Base-by-base conservation (phyloP, 2,113 vertebrate genomes). In the Centropus bengalensis region DNA sequence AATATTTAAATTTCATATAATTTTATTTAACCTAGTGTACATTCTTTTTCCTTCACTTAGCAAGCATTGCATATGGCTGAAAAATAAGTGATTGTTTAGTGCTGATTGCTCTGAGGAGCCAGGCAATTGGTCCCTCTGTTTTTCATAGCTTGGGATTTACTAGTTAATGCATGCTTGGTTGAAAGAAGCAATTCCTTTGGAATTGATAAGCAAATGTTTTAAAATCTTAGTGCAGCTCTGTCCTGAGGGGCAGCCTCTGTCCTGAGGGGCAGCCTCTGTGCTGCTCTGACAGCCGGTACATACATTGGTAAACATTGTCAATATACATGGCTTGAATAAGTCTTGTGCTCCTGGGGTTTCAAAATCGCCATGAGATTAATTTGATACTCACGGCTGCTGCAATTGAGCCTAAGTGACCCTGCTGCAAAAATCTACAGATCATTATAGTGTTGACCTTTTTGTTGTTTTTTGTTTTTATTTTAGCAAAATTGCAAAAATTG, bases 341-440 rank as follows among this genome's bases (percentile, higher is more conserved):
- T 21, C 17, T 42, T 45, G 17, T n/a, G 32, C 44, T 91, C 76
- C 2, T 2, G 12, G 17, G 4, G 7, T 56, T 87, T 91, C 67
- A 49, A 28, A 23, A 54, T 55, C 38, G 67, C 52, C 8, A 5
- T 56, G 45, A 81, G 40, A 60, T 63, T 45, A 44, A 75, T 64
- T 71, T 68, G 60, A 12, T 81, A 45, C 10, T 47, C 11, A 1
- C 49, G 44, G 28, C 19, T 87, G 81, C 36, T 55, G 66, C 14
- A 47, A 7, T 7, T 67, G 36, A 75, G 28, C 1, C 0, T 51
- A 63, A 59, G 21, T 33, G 27, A 74, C 27, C 19, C 68, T 47
- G 26, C n/a, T 68, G 12, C 30, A 47, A n/a, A 20, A 0, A 0
- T 60, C 32, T 52, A 32, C 36, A 64, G 5, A 22, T 45, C 0